Evolutionary conservation across 2,113 vertebrate species (phyloP), one percentile per base, ranked within the genome.

Genomic region (Setophaga coronata): DNA sequence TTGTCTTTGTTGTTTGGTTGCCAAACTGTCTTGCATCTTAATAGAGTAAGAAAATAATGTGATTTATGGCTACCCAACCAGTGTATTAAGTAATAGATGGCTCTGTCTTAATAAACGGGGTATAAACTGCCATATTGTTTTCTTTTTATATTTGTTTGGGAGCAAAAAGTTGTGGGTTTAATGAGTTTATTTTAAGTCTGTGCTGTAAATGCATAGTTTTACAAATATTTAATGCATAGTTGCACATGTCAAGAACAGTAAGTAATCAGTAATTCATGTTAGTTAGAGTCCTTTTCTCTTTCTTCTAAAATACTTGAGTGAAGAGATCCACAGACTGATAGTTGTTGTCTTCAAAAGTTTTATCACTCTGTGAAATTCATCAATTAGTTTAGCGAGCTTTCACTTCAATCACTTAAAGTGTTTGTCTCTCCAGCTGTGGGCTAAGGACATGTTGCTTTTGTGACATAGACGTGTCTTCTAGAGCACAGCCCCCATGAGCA

Each of bases 71-170:
- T 95, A 83, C 56, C 56, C 72, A 61, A 77, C 47, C 69, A 73
- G 91, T 95, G 96, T 97, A 95, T 87, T 89, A 73, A 90, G 80
- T 92, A 87, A 89, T 92, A 92, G 93, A 93, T 92, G 82, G 54
- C 91, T 94, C 82, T 96, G 85, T 96, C 89, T 94, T 93, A 96
- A 97, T 97, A 95, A 96, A 96, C 14, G 80, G 94, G 93, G 88
- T 96, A 78, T 87, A 72, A 96, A 95, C 77, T 64, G 91, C 40
- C 3, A 3, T 73, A 91, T 8, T 91, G 95, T 64, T 96, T 92
- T 92, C 90, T 82, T 95, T 69, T 66, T 81, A 90, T 87, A 70
- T 97, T 77, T 93, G 64, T 84, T 84, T 92, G 76, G 56, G 89
- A 91, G 64, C 23, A 93, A 92, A 60, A 81, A 25, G 60, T 50